Conservation (phyloP, 2,888 invertebrate genomes). For the Horisme vitalbata region DNA sequence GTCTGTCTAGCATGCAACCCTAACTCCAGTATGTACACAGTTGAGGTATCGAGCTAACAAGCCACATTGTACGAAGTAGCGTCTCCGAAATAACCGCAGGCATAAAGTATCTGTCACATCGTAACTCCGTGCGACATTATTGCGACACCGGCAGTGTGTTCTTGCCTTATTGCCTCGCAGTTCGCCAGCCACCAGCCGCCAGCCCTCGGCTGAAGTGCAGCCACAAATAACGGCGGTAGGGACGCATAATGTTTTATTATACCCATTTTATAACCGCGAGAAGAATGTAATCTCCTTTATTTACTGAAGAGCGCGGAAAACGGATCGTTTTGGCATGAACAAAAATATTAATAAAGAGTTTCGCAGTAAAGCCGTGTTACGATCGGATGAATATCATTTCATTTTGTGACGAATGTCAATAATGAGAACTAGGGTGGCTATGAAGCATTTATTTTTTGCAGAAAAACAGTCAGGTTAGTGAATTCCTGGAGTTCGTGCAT, state of each 20-base stretch:
- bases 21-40: slow-evolving; percentile 7
- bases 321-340: slow-evolving; percentile 52
- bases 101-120: slow-evolving; percentile 53
- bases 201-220: slow-evolving; percentile 60
- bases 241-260: slow-evolving; percentile 75
- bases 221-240: slow-evolving; percentile 62
- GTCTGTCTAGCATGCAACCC: slow-evolving; percentile 43
- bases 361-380: slow-evolving; percentile 32
- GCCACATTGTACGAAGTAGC: slow-evolving; percentile 35
- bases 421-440: background rate
- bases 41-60: slow-evolving; percentile 41
- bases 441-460: too few relatives aligned
- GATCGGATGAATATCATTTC: slow-evolving; percentile 29
- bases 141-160: slow-evolving; percentile 48
- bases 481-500: too few relatives aligned
- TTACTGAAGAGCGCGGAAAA: slow-evolving; percentile 60
- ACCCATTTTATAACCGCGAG: slow-evolving; percentile 68
- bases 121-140: slow-evolving; percentile 50
- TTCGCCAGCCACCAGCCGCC: slow-evolving; percentile 15
- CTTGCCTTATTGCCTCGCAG: slow-evolving; percentile 54
- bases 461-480: too few relatives aligned
- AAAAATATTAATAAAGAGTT: slow-evolving; percentile 50
- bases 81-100: slow-evolving; percentile 48
- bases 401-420: slow-evolving; percentile 19
- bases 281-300: slow-evolving; percentile 73